A percentile compares a stretch with the other conserved stretches of the same genome.
Conservation (phyloP, 2,113 vertebrate species). For the Pachyramphus minor region DNA sequence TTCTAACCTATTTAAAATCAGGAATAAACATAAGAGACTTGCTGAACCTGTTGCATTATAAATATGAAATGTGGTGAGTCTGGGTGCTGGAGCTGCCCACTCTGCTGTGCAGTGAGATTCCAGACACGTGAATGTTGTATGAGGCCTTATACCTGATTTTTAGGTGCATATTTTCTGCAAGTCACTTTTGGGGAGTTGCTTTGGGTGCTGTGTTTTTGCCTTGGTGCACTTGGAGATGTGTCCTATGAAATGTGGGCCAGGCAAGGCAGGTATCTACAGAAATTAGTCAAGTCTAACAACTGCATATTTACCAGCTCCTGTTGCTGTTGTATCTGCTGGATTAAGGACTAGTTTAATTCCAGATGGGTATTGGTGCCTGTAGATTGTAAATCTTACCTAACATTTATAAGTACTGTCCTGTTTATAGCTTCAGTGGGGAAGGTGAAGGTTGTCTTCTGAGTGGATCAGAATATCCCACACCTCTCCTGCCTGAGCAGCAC, state of each 20-base stretch:
- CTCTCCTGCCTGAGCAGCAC: neutral
- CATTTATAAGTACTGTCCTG: neutral
- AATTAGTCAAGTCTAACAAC: neutral
- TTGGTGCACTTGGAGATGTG: too few relatives aligned
- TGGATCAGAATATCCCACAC: fast-evolving
- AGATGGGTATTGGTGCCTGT: neutral
- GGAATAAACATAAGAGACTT: neutral
- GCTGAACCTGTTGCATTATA: neutral
- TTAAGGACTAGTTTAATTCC: neutral
- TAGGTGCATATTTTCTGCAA: fast-evolving
- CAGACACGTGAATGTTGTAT: too few relatives aligned
- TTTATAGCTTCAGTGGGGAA: neutral
- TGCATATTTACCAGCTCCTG: fast-evolving
- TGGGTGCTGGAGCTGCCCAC: neutral
- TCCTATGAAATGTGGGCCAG: neutral
- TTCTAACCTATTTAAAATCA: neutral
- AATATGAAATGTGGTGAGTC: neutral
- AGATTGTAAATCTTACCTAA: neutral
- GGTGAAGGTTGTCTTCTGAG: neutral
- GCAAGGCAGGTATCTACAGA: neutral
- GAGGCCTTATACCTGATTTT: neutral
- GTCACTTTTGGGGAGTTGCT: neutral
- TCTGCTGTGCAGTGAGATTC: neutral
- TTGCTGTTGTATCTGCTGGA: neutral
- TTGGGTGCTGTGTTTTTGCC: neutral